Conservation (phyloP, 2,888 invertebrate genomes). For the Rutpela maculata region DNA sequence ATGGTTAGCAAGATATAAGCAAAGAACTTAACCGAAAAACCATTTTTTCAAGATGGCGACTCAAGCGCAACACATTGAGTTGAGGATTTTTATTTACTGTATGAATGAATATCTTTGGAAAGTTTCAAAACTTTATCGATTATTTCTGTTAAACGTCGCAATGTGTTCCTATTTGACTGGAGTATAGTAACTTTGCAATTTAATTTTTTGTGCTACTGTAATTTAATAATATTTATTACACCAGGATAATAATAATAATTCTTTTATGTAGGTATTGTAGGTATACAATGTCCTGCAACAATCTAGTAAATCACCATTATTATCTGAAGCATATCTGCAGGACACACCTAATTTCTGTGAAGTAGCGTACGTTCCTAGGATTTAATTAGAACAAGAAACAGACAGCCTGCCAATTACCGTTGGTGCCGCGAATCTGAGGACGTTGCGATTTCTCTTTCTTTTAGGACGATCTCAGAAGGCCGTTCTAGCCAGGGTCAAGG, state of each 20-base stretch:
- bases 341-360: conserved; percentile 32
- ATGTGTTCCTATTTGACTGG: too few species aligned
- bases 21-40: too few species aligned
- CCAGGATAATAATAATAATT: neutral
- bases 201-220: neutral
- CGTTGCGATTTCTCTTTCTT: conserved; percentile 41
- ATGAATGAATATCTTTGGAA: too few species aligned
- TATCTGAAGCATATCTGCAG: conserved; percentile 25
- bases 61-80: too few species aligned
- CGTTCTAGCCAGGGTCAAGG: conserved; percentile 40
- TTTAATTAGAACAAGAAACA: conserved; percentile 35
- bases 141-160: too few species aligned
- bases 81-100: too few species aligned
- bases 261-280: neutral
- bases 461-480: conserved; percentile 39
- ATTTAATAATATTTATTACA: neutral
- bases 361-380: conserved; percentile 31
- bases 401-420: conserved; percentile 33
- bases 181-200: too few species aligned
- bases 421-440: conserved; percentile 39
- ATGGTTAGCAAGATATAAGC: too few species aligned
- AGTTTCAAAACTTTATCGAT: too few species aligned
- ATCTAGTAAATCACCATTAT: conserved; percentile 30
- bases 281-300: conserved; percentile 5
- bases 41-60: too few species aligned